A percentile compares a stretch with the other conserved stretches of the same genome.
These are phyloP conservation scores for Parazoanthus darwini DNA, from an alignment of 92 coral and sea anemone species.

Conservation along the genomic window DNA sequence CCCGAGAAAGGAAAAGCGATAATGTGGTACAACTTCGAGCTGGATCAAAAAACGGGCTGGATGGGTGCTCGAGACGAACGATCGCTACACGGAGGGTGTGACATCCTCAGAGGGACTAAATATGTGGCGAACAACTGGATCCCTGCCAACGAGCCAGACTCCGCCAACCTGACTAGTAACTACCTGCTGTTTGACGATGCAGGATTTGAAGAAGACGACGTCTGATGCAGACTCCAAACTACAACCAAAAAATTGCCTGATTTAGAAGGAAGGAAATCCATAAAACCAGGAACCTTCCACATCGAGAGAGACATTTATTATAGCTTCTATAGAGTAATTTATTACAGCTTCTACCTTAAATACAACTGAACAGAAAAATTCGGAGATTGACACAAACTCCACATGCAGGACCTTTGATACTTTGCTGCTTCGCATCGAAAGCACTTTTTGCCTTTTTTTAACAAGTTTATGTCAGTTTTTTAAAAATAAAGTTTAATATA, in stretches of 20 bases:
- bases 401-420: background rate
- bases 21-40: conserved; percentile 94
- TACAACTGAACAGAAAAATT: no score
- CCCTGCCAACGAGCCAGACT: conserved; percentile 90
- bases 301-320: no score
- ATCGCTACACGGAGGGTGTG: conserved; percentile 87
- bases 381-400: background rate
- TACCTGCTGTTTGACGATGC: conserved; percentile 57
- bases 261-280: background rate
- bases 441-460: no score
- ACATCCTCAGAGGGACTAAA: conserved; percentile 85
- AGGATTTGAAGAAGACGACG: conserved; percentile 34
- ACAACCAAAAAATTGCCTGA: background rate
- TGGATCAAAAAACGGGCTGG: conserved; percentile 90
- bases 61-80: conserved; percentile 86
- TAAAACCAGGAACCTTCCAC: background rate
- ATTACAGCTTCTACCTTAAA: no score
- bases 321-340: background rate
- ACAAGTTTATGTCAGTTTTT: no score
- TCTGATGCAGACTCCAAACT: background rate
- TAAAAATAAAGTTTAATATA: no score
- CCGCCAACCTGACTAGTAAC: conserved; percentile 64
- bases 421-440: background rate
- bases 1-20: conserved; percentile 96
- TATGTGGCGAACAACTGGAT: conserved; percentile 97